Percentiles rank a stretch among this genome's conserved stretches.
phyloP scores from a whole-genome alignment of 2,888 invertebrate genomes.

The Cryptocheilus praepositus region DNA sequence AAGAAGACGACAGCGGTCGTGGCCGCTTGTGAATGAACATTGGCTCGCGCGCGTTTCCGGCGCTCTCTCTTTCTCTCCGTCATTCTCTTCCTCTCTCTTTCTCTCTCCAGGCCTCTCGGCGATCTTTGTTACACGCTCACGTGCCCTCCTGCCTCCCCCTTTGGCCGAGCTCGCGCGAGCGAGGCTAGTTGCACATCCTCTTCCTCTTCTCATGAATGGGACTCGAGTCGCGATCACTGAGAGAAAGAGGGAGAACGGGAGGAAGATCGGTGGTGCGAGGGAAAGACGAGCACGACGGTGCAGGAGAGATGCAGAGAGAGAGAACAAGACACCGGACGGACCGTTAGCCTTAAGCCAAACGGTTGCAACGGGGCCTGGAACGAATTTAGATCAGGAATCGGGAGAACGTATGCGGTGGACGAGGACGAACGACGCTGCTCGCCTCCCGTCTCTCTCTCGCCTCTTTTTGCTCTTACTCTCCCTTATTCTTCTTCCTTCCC shows the following conservation, averaged over 20 bases:
- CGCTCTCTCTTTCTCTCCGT: slow-evolving; percentile 53
- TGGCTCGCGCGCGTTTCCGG: slow-evolving; percentile 73
- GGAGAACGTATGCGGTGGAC: slow-evolving; percentile 27
- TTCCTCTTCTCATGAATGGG: slow-evolving; percentile 72
- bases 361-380: slow-evolving; percentile 62
- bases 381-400: slow-evolving; percentile 66
- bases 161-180: slow-evolving; percentile 12
- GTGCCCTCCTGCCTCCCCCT: slow-evolving; percentile 18
- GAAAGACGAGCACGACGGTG: slow-evolving; percentile 32
- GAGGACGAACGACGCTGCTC: slow-evolving; percentile 34
- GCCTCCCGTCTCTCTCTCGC: slow-evolving; percentile 15
- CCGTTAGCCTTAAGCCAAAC: slow-evolving; percentile 62
- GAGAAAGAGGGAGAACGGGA: slow-evolving; percentile 42
- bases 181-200: slow-evolving; percentile 50
- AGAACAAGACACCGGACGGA: slow-evolving; percentile 47
- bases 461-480: slow-evolving; percentile 34
- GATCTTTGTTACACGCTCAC: slow-evolving; percentile 5
- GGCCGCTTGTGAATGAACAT: slow-evolving; percentile 73
- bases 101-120: slow-evolving; percentile 28
- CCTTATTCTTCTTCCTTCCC: slow-evolving; percentile 60
- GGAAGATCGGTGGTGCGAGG: slow-evolving; percentile 23
- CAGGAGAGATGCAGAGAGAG: slow-evolving; percentile 36
- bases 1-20: slow-evolving; percentile 51
- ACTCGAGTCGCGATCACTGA: slow-evolving; percentile 56
- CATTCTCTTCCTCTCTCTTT: slow-evolving; percentile 34